phyloP scores from a whole-genome alignment of 2,113 vertebrate species.

The Buteo buteo region DNA sequence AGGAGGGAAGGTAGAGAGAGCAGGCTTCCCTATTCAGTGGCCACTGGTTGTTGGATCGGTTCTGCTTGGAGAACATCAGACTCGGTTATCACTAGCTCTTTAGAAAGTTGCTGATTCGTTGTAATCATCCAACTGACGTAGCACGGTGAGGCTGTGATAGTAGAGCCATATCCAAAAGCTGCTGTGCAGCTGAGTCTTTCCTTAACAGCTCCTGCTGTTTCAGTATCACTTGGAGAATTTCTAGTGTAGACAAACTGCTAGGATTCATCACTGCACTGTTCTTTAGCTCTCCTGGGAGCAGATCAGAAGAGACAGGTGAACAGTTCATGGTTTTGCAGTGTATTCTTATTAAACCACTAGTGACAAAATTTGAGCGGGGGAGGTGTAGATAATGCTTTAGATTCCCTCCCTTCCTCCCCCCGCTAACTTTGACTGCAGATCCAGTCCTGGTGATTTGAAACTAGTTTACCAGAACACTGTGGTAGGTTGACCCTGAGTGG shows the following conservation, averaged over 20 bases:
- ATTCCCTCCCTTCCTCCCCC: background rate
- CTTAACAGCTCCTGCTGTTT: background rate
- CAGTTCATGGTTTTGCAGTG: background rate
- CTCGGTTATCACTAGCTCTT: background rate
- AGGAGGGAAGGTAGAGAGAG: background rate
- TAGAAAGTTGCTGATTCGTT: background rate
- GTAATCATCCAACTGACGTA: background rate
- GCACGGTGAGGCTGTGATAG: background rate
- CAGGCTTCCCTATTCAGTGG: background rate
- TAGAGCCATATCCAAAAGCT: background rate
- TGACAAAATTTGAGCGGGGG: background rate
- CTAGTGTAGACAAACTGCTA: background rate
- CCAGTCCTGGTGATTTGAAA: background rate
- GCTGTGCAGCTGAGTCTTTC: background rate
- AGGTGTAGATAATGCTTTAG: background rate
- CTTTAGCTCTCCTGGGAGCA: background rate
- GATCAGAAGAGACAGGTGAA: background rate
- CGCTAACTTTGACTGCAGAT: background rate
- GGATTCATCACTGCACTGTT: background rate
- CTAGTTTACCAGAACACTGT: background rate
- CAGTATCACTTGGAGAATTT: background rate
- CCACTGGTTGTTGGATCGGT: background rate
- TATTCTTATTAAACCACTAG: background rate
- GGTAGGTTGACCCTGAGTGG: too few relatives aligned
- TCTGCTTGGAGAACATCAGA: background rate